Evolutionary conservation across 1,140 invertebrate genomes (phyloP).

Genomic region (Steinernema khuongi): DNA sequence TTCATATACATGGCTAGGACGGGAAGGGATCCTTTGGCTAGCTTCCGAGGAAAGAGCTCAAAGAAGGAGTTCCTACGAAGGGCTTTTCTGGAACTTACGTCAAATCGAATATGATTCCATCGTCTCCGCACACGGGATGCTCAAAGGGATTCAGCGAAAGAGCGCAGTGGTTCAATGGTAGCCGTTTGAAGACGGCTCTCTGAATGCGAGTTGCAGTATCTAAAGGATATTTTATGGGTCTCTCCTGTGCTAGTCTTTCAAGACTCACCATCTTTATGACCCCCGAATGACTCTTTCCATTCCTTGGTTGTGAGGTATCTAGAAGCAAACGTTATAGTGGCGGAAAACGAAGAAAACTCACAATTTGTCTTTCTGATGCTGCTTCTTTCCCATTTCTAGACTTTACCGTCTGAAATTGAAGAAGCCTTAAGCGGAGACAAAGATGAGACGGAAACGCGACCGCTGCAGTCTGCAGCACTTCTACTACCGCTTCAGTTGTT

Average conservation of each 20-base stretch:
- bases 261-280: slow-evolving; percentile 52
- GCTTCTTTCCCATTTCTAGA: slow-evolving; percentile 53
- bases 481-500: no score
- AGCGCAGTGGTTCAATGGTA: slow-evolving; percentile 77
- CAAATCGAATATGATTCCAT: slow-evolving; percentile 83
- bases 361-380: slow-evolving; percentile 58
- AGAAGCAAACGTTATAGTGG: slow-evolving; percentile 18
- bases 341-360: slow-evolving; percentile 25
- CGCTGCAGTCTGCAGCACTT: background rate
- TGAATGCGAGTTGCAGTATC: slow-evolving; percentile 45
- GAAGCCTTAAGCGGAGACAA: background rate
- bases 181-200: slow-evolving; percentile 72
- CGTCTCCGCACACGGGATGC: slow-evolving; percentile 76
- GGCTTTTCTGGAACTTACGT: slow-evolving; percentile 61
- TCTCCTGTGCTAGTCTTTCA: background rate
- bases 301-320: slow-evolving; percentile 55
- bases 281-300: slow-evolving; percentile 55
- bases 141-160: slow-evolving; percentile 85
- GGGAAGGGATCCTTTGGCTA: background rate
- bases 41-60: background rate
- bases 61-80: background rate
- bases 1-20: slow-evolving; percentile 15
- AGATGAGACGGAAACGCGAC: background rate
- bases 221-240: slow-evolving; percentile 25
- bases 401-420: background rate